Conservation (phyloP, 2,888 invertebrate genomes). For the Lepidochitona cinerea region DNA sequence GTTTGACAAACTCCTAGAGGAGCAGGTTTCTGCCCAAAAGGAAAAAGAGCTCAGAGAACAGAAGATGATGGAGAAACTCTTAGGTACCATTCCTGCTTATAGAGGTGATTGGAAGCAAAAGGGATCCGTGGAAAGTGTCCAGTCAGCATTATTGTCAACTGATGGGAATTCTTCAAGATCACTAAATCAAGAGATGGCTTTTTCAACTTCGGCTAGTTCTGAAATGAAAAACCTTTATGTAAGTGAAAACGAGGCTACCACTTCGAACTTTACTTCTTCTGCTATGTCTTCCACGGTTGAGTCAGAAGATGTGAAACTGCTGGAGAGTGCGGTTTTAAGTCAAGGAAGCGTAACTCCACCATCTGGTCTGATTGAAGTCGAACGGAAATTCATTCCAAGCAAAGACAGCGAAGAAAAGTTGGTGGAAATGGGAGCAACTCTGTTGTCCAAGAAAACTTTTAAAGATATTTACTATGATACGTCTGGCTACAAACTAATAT, state of each 20-base stretch:
- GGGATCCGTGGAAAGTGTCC: neutral
- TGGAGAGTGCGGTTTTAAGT: neutral
- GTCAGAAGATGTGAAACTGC: neutral
- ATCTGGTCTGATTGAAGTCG: conserved; percentile 43
- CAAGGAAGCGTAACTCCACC: neutral
- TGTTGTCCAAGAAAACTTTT: conserved; percentile 42
- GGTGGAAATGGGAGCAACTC: conserved; percentile 46
- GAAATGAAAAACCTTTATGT: neutral
- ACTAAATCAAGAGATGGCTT: neutral
- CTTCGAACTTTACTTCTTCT: neutral
- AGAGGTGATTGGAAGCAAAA: neutral
- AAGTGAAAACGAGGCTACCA: neutral
- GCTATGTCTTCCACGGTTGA: neutral
- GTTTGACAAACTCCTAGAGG: neutral
- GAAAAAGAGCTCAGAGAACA: neutral
- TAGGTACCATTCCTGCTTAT: neutral
- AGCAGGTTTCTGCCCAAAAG: neutral
- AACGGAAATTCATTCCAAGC: conserved; percentile 52
- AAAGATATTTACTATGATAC: conserved; percentile 60
- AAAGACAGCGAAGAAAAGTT: conserved; percentile 44
- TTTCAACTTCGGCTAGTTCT: neutral
- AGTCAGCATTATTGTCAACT: neutral
- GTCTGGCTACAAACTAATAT: conserved; percentile 44
- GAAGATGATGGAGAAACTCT: neutral
- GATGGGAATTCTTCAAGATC: neutral